phyloP scores from a whole-genome alignment of 2,113 vertebrate genomes.

The Anoura caudifer region DNA sequence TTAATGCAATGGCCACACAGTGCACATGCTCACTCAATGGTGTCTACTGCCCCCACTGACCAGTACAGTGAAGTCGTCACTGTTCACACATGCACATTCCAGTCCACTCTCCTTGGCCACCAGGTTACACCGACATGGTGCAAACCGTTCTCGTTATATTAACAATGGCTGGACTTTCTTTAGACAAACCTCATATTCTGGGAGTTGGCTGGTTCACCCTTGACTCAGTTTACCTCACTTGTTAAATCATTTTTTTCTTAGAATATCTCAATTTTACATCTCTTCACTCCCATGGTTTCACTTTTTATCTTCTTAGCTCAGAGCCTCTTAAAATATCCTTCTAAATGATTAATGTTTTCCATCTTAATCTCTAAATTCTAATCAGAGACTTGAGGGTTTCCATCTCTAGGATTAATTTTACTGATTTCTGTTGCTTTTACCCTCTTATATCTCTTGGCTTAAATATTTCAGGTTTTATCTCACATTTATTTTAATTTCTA shows the following conservation, averaged over 20 bases:
- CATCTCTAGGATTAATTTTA: neutral
- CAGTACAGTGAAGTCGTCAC: too few relatives aligned
- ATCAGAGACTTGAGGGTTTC: neutral
- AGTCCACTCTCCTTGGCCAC: too few relatives aligned
- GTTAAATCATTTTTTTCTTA: neutral
- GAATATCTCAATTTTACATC: neutral
- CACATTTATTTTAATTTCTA: slow-evolving; percentile 60
- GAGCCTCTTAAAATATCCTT: neutral
- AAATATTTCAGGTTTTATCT: slow-evolving; percentile 37
- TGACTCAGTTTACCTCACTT: neutral
- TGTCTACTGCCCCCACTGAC: too few relatives aligned
- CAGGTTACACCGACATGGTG: too few relatives aligned
- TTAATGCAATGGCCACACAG: too few relatives aligned
- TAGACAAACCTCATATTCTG: too few relatives aligned
- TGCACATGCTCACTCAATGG: too few relatives aligned
- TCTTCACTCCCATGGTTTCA: neutral
- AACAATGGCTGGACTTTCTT: too few relatives aligned
- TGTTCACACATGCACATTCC: too few relatives aligned
- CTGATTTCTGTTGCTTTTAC: neutral
- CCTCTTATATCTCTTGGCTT: slow-evolving; percentile 8
- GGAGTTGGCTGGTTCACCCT: neutral
- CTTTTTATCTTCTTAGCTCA: neutral
- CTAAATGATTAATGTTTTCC: slow-evolving; percentile 38
- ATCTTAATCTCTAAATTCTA: neutral
- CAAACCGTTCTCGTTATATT: too few relatives aligned